Evolutionary conservation across 2,888 invertebrate species (phyloP).

Genomic region (Neoitamus cyanurus): DNA sequence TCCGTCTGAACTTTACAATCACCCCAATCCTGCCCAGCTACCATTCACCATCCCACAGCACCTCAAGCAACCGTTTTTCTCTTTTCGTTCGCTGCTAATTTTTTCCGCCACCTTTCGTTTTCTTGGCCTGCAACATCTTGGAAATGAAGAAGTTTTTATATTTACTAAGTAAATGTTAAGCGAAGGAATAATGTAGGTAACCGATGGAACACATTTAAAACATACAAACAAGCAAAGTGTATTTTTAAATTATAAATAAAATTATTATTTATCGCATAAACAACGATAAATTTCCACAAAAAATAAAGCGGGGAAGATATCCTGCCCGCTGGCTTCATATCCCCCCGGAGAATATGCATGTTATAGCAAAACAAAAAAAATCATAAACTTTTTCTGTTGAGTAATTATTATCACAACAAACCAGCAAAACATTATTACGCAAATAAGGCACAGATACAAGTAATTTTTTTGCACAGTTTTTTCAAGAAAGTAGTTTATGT

Average conservation of each 20-base stretch:
- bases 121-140: not conserved
- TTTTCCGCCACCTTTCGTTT: not conserved
- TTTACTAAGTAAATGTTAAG: not conserved
- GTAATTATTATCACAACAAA: slow-evolving; percentile 8
- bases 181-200: not conserved
- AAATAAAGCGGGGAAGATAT: not conserved
- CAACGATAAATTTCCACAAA: slow-evolving; percentile 1
- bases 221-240: not conserved
- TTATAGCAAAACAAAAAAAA: not conserved
- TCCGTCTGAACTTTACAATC: not conserved
- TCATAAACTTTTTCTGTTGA: not conserved
- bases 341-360: not conserved
- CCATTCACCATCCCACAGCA: not conserved
- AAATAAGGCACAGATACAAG: slow-evolving; percentile 29
- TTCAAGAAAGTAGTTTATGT: slow-evolving; percentile 19
- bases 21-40: not conserved
- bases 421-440: slow-evolving; percentile 14
- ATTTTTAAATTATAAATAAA: slow-evolving; percentile 3
- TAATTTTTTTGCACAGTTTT: slow-evolving; percentile 26
- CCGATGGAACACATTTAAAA: not conserved
- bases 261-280: slow-evolving; percentile 1
- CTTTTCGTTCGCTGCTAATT: not conserved
- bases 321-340: not conserved
- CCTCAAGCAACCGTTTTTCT: not conserved
- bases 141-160: not conserved